Base-by-base conservation (phyloP, 2,888 invertebrate species). In the Buathra laborator region DNA sequence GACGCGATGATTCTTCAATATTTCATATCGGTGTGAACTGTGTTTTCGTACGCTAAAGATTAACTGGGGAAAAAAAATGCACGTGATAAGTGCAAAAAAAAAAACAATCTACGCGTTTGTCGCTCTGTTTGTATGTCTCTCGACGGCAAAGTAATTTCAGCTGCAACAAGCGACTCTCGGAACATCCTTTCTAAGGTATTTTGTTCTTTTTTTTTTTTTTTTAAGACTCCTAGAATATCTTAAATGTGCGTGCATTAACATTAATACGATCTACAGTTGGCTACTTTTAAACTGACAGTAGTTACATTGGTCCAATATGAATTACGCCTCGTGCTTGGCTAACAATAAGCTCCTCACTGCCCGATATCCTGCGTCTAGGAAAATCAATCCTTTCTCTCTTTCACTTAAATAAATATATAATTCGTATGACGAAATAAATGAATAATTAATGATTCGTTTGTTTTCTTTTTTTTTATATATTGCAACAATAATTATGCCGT, bases 231-330 rank as follows among this genome's bases (percentile, higher is more conserved):
- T 82, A 85, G 66, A 62, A 76, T 85, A 85, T 78, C 76, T 80
- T 82, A 82, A 83, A 83, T 82, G 85, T 82, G 85, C 85, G 85
- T 85, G 82, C 71, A 82, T 85, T 85, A 85, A 75, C 67, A 85
- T 85, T 85, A 85, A 80, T 85, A 85, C 66, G 70, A 83, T 90
- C 81, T 85, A 85, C 80, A 59, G 77, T 66, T 82, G 48, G 76
- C 86, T 87, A 87, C 82, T 70, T 85, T 85, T 84, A 79, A 79
- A 86, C 88, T 88, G 87, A 91, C 89, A 89, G 89, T 91, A 91
- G 90, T 90, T 92, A 91, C 90, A 92, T 92, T 92, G 92, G 92
- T 92, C 92, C 92, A 90, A 90, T 91, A 91, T 90, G 81, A 86
- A 81, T 85, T 84, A 87, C 86, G 84, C 86, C 86, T 82, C 86